These are phyloP conservation scores for Parnassius apollo DNA, from an alignment of 2,888 invertebrate species.

Conservation along the genomic window DNA sequence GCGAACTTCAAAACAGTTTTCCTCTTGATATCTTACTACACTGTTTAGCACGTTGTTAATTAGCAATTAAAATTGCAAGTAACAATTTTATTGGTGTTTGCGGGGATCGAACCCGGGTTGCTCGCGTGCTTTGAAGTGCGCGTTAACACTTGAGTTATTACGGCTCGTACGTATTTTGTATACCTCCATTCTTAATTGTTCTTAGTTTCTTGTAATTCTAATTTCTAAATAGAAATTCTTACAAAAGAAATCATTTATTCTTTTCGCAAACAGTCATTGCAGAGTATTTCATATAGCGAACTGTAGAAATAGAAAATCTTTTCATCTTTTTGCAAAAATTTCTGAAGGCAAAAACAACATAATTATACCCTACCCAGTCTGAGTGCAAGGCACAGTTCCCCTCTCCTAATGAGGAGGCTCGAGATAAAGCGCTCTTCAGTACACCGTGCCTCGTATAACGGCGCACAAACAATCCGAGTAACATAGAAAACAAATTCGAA, in stretches of 20 bases:
- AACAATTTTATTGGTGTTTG: no score
- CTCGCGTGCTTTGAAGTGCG: no score
- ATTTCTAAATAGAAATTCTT: neutral
- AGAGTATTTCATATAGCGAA: neutral
- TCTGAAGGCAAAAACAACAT: conserved; percentile 19
- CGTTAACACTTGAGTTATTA: no score
- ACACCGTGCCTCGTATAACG: neutral
- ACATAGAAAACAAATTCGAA: neutral
- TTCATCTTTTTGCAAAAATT: conserved; percentile 8
- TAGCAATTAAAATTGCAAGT: no score
- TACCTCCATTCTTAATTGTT: no score
- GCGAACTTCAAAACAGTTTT: no score
- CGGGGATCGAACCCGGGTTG: no score
- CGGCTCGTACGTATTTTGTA: no score
- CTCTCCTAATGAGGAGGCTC: conserved; percentile 24
- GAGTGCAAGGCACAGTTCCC: conserved; percentile 21
- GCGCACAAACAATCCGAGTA: conserved; percentile 15
- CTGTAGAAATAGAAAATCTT: conserved; percentile 16
- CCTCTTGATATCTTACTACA: no score
- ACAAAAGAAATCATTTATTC: no score
- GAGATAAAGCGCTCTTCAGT: conserved; percentile 22
- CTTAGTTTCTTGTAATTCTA: neutral
- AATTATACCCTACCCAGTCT: conserved; percentile 19
- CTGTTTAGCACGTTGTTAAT: no score
- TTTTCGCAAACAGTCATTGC: neutral